Conservation (phyloP, 2,113 vertebrate genomes). For the Nanorana parkeri region DNA sequence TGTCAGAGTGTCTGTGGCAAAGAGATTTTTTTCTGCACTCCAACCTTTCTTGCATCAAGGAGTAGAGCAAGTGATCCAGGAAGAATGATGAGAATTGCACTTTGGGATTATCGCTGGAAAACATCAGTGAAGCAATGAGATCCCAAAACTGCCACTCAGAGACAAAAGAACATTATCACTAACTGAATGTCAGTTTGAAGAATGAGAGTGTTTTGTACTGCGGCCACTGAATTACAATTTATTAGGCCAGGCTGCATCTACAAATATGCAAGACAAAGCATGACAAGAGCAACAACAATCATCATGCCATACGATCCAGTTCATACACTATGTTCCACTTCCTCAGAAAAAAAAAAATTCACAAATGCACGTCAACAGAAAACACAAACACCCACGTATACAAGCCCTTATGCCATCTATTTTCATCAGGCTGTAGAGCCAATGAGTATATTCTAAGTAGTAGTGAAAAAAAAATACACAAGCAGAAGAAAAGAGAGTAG, state of each 20-base stretch:
- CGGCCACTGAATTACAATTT: too few relatives aligned
- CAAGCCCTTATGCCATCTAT: background rate
- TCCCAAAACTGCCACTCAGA: background rate
- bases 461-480: background rate
- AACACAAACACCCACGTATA: too few relatives aligned
- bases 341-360: too few relatives aligned
- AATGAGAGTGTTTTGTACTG: too few relatives aligned
- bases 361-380: too few relatives aligned
- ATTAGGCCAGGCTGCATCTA: too few relatives aligned
- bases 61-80: slow-evolving; percentile 7
- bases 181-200: too few relatives aligned
- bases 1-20: slow-evolving; percentile 15
- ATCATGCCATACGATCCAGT: too few relatives aligned
- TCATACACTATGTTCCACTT: too few relatives aligned
- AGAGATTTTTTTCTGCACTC: slow-evolving; percentile 28
- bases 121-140: background rate
- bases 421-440: background rate
- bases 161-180: background rate
- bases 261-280: too few relatives aligned
- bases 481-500: background rate
- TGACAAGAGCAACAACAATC: too few relatives aligned
- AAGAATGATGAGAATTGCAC: slow-evolving; percentile 7
- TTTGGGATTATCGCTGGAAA: background rate
- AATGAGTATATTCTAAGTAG: background rate
- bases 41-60: slow-evolving; percentile 14